Evolutionary conservation across 2,888 invertebrate genomes (phyloP), one percentile per base, ranked within the genome.

Genomic region (Ypsolopha sequella): DNA sequence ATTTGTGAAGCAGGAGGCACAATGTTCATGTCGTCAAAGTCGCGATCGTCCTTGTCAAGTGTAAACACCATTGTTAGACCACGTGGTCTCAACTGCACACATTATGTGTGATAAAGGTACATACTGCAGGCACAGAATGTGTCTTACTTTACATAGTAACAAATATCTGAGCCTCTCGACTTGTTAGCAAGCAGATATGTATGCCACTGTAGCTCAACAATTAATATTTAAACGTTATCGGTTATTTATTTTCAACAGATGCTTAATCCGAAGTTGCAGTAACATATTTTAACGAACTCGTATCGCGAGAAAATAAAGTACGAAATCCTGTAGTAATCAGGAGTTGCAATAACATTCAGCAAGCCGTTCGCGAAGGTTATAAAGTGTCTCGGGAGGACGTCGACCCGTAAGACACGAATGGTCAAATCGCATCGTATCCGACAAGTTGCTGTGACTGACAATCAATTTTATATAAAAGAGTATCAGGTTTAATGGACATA

Each of bases 1-100:
- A 24, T 24, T 4, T 24, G 4, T 24, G 24, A 24, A 24, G 4
- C 24, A 43, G 10, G 36, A 36, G 14, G 13, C 36, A 46, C 51
- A 47, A 41, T 38, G 24, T 24, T 24, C 34, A 13, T 9, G 43
- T 47, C 24, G 24, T 24, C 24, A 24, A 24, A 24, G 24, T 24
- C 24, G 24, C 24, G 60, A 62, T 63, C 62, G 77, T 78, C 76
- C 78, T 80, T 80, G 76, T 66, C 58, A 55, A 60, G 65, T 73
- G 73, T 78, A 82, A 81, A 82, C 80, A 79, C 77, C 69, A 78
- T 82, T 81, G 81, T 81, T 80, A 72, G 63, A 74, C 80, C 80
- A 80, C 79, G 78, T 80, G 79, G 76, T 68, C 11, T 33, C 24
- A 41, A 49, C 36, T 64, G 64, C 63, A 60, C 64, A 69, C 66